phyloP scores from a whole-genome alignment of 2,888 invertebrate species.

The Dasypolia templi region DNA sequence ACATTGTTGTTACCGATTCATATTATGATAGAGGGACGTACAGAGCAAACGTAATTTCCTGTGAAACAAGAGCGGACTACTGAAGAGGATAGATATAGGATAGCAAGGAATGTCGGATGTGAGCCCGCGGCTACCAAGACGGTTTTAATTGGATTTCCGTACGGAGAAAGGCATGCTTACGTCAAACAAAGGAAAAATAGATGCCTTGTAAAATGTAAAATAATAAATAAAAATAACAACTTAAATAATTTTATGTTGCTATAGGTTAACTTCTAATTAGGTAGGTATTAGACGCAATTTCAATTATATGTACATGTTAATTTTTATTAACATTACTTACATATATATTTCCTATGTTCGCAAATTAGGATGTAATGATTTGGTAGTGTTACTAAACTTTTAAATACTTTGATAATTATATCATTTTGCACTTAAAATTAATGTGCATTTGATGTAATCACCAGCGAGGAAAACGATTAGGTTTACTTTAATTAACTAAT shows the following conservation, averaged over 20 bases:
- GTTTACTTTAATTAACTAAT: background rate
- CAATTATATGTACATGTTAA: background rate
- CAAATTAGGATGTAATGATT: background rate
- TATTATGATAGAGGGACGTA: conserved; percentile 4
- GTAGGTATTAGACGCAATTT: background rate
- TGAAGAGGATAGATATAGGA: too few relatives aligned
- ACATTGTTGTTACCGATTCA: conserved; percentile 8
- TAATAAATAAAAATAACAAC: background rate
- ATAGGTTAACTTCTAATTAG: too few relatives aligned
- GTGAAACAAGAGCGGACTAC: too few relatives aligned
- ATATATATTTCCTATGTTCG: background rate
- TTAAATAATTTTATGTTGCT: too few relatives aligned
- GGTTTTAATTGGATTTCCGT: background rate
- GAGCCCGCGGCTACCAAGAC: conserved; percentile 73
- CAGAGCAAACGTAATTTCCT: background rate
- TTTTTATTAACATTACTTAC: background rate
- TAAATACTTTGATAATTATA: background rate
- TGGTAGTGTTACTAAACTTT: background rate
- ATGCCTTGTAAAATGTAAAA: background rate
- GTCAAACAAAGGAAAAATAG: background rate
- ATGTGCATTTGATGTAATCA: background rate
- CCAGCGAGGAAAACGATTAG: background rate
- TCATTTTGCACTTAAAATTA: background rate
- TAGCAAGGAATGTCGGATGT: background rate
- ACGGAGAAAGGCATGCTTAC: background rate